Conservation (phyloP, 2,113 vertebrate species). For the Paraplagusia blochii region DNA sequence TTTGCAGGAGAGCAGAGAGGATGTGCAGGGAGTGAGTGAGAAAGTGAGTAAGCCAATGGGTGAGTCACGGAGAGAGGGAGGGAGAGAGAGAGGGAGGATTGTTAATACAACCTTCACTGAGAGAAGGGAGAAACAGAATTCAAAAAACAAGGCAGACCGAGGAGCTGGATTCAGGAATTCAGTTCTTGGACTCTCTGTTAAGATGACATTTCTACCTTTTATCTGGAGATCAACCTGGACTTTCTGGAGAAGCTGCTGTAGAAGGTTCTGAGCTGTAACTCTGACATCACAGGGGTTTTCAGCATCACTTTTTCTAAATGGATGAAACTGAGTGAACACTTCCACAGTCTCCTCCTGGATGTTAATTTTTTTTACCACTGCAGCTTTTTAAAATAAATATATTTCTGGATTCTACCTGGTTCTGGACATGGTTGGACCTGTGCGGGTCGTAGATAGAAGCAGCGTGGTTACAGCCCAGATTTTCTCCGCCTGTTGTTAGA, state of each 20-base stretch:
- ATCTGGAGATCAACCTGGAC: neutral
- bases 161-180: neutral
- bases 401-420: neutral
- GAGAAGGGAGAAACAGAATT: slow-evolving; percentile 1
- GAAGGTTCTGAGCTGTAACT: too few species aligned
- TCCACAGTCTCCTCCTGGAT: too few species aligned
- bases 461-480: slow-evolving; percentile 49
- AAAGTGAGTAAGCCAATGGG: neutral
- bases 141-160: neutral
- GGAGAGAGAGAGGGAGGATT: slow-evolving; percentile 1
- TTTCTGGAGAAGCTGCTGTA: too few species aligned
- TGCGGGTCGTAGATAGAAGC: slow-evolving; percentile 9
- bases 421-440: neutral
- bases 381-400: neutral
- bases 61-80: slow-evolving; percentile 14
- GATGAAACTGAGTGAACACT: too few species aligned
- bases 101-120: too few species aligned
- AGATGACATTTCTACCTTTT: neutral
- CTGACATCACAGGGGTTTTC: too few species aligned
- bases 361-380: too few species aligned
- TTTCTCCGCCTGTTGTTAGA: slow-evolving; percentile 29
- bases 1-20: slow-evolving; percentile 8
- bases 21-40: slow-evolving; percentile 6
- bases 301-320: too few species aligned
- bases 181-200: too few species aligned